A percentile compares a stretch with the other conserved stretches of the same genome.
Conservation (phyloP, 2,113 vertebrate genomes). For the Hemibagrus wyckioides region DNA sequence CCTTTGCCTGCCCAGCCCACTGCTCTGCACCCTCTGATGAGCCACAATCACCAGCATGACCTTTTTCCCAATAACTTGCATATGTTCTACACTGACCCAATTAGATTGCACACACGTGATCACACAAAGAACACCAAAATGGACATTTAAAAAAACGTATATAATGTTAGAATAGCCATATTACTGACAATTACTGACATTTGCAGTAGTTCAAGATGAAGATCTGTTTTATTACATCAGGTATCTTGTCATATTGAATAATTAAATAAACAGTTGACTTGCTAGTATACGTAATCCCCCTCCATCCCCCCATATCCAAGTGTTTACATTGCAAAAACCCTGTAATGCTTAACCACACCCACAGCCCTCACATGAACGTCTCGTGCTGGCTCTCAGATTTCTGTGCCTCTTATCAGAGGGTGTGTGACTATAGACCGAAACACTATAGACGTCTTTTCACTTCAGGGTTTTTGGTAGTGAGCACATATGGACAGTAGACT, state of each 20-base stretch:
- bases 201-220: neutral
- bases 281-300: neutral
- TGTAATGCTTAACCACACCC: neutral
- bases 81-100: constrained; percentile 22
- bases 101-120: neutral
- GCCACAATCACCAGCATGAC: constrained; percentile 52
- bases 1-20: constrained; percentile 64
- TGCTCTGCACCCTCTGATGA: constrained; percentile 73
- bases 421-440: constrained; percentile 75
- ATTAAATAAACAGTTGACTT: neutral
- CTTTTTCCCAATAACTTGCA: neutral
- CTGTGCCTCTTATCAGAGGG: constrained; percentile 73
- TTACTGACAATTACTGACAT: neutral
- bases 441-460: constrained; percentile 80
- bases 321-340: neutral
- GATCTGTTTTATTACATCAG: neutral
- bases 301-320: neutral
- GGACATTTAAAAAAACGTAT: neutral
- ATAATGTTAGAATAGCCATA: neutral
- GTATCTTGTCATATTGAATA: neutral
- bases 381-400: constrained; percentile 31
- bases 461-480: constrained; percentile 55
- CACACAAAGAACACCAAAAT: neutral
- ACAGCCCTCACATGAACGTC: neutral
- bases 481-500: neutral